A percentile compares a stretch with the other conserved stretches of the same genome.
Conservation (phyloP, 64 coral and sea anemone species). For the Exaiptasia diaphana region DNA sequence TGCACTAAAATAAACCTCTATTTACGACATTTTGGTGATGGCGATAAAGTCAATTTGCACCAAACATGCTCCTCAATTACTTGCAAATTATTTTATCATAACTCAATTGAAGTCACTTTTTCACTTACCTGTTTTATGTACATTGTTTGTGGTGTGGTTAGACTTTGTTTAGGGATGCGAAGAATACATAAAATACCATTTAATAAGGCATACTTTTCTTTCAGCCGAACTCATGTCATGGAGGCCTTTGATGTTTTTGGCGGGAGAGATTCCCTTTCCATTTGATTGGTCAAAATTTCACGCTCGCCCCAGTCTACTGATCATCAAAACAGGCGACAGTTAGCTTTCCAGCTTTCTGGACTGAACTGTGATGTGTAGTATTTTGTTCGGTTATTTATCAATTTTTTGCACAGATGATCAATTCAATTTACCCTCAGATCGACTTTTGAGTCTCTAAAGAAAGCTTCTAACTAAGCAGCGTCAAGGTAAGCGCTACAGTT, state of each 20-base stretch:
- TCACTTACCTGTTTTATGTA: constrained; percentile 71
- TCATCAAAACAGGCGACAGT: constrained; percentile 31
- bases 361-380: not conserved
- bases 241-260: constrained; percentile 27
- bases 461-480: not conserved
- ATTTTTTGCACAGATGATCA: constrained; percentile 4
- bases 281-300: constrained; percentile 4
- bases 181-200: not conserved
- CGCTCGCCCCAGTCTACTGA: not conserved
- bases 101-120: too few relatives aligned
- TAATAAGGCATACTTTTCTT: not conserved
- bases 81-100: too few relatives aligned
- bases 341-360: not conserved
- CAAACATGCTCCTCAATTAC: too few relatives aligned
- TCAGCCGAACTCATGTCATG: not conserved
- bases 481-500: not conserved
- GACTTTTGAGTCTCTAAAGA: not conserved
- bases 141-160: constrained; percentile 5
- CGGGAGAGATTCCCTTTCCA: constrained; percentile 4
- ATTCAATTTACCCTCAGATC: not conserved
- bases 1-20: too few relatives aligned
- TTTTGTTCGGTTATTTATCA: not conserved
- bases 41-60: too few relatives aligned
- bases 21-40: too few relatives aligned
- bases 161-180: not conserved